phyloP scores from a whole-genome alignment of 2,113 vertebrate genomes.

The Campylorhamphus procurvoides region DNA sequence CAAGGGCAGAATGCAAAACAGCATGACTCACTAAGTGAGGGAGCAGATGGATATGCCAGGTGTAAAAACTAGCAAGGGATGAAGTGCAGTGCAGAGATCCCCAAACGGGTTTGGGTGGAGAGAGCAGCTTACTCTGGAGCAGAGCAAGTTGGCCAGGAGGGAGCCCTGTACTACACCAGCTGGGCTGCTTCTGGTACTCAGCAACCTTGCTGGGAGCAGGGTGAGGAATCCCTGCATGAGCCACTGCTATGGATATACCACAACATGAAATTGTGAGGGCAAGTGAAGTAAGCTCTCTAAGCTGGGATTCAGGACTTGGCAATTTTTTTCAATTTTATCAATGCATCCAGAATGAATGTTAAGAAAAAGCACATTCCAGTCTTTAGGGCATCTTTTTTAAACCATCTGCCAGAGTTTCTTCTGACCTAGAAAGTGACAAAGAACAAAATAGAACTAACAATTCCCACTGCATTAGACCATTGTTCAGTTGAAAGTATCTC shows the following conservation, averaged over 20 bases:
- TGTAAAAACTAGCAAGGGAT: not conserved
- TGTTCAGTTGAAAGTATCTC: not conserved
- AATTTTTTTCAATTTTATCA: not conserved
- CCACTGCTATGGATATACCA: too few relatives aligned
- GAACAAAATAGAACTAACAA: not conserved
- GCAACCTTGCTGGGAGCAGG: not conserved
- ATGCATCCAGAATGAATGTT: not conserved
- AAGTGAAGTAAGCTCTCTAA: not conserved
- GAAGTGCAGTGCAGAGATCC: not conserved
- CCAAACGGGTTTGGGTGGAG: rapidly evolving
- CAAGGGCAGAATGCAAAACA: not conserved
- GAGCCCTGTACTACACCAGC: rapidly evolving
- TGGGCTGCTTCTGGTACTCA: rapidly evolving
- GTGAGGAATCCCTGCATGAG: not conserved
- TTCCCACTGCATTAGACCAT: not conserved
- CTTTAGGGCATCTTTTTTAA: not conserved
- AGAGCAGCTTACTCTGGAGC: not conserved
- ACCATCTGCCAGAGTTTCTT: not conserved
- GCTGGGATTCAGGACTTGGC: not conserved
- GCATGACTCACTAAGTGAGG: not conserved
- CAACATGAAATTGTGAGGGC: not conserved
- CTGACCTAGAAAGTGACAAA: conserved; percentile 19
- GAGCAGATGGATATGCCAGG: not conserved
- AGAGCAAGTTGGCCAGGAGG: not conserved
- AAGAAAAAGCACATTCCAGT: not conserved